Conservation (phyloP, 2,797 vertebrate genomes). For the Crax fasciolata region DNA sequence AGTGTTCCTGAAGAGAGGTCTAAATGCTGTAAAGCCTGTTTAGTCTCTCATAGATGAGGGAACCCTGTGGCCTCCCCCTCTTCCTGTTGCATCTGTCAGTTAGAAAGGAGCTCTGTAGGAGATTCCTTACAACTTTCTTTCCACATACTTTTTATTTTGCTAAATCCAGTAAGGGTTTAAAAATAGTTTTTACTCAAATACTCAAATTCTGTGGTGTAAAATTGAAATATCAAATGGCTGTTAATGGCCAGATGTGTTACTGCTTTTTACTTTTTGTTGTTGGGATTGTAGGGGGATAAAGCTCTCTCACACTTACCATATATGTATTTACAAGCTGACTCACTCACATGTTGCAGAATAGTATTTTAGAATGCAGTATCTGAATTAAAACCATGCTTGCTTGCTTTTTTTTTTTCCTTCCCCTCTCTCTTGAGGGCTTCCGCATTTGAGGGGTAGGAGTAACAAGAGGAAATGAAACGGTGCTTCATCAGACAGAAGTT, state of each 20-base stretch:
- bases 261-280: not conserved
- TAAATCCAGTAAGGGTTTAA: not conserved
- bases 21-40: not conserved
- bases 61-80: not conserved
- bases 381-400: not conserved
- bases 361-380: not conserved
- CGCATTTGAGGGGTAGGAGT: not conserved
- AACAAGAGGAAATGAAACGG: conserved; percentile 38
- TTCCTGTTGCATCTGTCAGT: not conserved
- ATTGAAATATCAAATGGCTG: not conserved
- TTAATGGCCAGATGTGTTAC: not conserved
- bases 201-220: not conserved
- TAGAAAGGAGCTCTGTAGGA: not conserved
- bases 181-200: not conserved
- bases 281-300: not conserved
- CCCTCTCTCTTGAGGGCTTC: not conserved
- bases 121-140: not conserved
- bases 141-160: not conserved
- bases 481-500: not conserved
- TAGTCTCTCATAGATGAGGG: not conserved
- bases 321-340: not conserved
- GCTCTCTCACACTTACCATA: not conserved
- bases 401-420: not conserved
- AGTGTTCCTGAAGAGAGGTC: conserved; percentile 10
- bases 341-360: not conserved